Evolutionary conservation across 1,140 invertebrate genomes (phyloP), one percentile per base, ranked within the genome.

Genomic region (Chymomyza costata): DNA sequence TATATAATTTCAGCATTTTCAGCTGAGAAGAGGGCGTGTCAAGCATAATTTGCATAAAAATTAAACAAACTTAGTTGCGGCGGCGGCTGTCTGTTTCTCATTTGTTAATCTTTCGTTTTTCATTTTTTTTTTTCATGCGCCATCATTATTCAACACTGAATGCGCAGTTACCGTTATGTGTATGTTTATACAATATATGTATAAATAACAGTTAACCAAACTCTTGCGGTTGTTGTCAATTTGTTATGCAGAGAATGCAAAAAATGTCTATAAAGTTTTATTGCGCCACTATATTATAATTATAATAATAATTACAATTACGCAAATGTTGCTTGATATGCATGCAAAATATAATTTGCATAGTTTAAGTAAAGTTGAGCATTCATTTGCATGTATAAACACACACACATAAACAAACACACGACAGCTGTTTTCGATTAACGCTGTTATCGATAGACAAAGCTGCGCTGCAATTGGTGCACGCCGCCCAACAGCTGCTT

Each of bases 221-320:
- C 62, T 63, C 51, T 76, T 76, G 73, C 73, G 71, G 71, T 76
- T 68, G 71, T 76, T 68, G 71, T 63, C 54, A 25, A 25, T 8
- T 69, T 76, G 60, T 55, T 61, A 69, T 46, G 68, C 68, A 73
- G n/a, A n/a, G n/a, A 73, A 73, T 74, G 64, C 52, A 57, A 62
- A 78, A 76, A 76, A 71, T 78, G 71, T 78, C 78, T 78, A 76
- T 76, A 76, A 76, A 76, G 71, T 78, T 71, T 70, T 66, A 70
- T 78, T 78, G 66, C 62, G 71, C 66, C 78, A 78, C n/a, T n/a
- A n/a, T 54, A 54, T 34, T 39, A 19, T 25, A 17, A 30, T 8
- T 19, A 64, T n/a, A 16, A 80, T 73, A 66, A 63, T 78, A 70
- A 66, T 63, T 55, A 50, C 65, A 66, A 76, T 76, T 70, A 65